Conservation (phyloP, 2,888 invertebrate genomes). For the Drosophila peninsularis region DNA sequence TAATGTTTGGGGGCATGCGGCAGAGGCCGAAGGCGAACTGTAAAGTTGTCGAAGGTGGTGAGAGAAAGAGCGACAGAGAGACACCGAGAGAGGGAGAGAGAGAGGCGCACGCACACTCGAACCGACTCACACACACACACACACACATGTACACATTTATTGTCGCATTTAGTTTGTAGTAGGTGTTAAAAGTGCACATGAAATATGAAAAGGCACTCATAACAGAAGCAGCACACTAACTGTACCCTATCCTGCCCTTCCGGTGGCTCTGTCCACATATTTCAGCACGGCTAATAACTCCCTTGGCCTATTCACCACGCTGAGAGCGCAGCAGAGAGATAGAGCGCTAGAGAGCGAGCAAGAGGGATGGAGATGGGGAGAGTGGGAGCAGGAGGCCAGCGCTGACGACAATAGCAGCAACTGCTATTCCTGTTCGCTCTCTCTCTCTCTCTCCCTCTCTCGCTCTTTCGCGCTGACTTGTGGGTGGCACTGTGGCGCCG, state of each 20-base stretch:
- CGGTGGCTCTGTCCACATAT: conserved; percentile 3
- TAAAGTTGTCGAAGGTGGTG: not conserved
- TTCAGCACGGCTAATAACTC: conserved; percentile 63
- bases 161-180: conserved; percentile 65
- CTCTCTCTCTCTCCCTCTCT: conserved; percentile 1
- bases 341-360: conserved; percentile 7
- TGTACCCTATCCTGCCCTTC: not conserved
- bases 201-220: conserved; percentile 73
- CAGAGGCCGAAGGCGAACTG: conserved; percentile 16
- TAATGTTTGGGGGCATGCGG: conserved; percentile 55
- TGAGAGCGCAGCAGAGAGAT: conserved; percentile 6
- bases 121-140: not conserved
- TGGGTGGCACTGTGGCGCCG: conserved; percentile 33
- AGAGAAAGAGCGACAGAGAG: not conserved
- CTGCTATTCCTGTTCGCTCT: conserved; percentile 15
- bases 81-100: not conserved
- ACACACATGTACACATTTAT: conserved; percentile 46
- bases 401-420: conserved; percentile 55
- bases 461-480: conserved; percentile 2
- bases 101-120: not conserved
- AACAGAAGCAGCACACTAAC: conserved; percentile 31
- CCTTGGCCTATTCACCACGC: conserved; percentile 65
- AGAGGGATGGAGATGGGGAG: conserved; percentile 3
- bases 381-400: conserved; percentile 19
- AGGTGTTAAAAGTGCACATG: conserved; percentile 78